These are phyloP conservation scores for Thymelicus acteon DNA, from an alignment of 2,888 invertebrate genomes.

Conservation along the genomic window DNA sequence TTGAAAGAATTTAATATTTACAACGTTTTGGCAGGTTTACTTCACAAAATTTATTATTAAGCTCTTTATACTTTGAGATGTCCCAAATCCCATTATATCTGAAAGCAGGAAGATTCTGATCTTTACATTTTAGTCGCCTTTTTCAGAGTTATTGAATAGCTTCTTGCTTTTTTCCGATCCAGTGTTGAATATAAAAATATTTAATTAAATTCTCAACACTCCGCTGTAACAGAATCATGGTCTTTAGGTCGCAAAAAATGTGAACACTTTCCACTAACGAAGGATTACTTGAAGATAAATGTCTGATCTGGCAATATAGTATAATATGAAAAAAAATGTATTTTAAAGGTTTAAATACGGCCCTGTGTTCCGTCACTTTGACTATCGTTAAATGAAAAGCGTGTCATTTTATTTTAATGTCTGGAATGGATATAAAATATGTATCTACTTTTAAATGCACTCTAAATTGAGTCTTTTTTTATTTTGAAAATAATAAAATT, in stretches of 20 bases:
- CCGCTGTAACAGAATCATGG: background rate
- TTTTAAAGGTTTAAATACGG: background rate
- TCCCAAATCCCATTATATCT: background rate
- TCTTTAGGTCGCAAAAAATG: background rate
- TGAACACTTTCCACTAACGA: conserved; percentile 4
- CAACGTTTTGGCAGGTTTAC: background rate
- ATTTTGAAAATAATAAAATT: too few species aligned
- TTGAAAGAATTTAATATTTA: background rate
- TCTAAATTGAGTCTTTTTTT: too few species aligned
- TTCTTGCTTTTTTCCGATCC: background rate
- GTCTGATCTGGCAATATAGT: background rate
- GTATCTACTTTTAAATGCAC: too few species aligned
- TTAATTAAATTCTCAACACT: conserved; percentile 57
- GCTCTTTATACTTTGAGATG: background rate
- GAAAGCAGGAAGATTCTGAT: background rate
- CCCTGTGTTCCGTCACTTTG: conserved; percentile 11
- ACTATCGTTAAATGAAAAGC: too few species aligned
- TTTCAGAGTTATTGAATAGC: background rate
- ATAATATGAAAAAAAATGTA: background rate
- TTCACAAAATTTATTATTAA: background rate
- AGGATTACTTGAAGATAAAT: background rate
- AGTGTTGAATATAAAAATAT: conserved; percentile 55
- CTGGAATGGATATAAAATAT: too few species aligned
- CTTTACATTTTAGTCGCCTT: background rate
- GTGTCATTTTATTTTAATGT: too few species aligned